These are phyloP conservation scores for Lycaon pictus DNA, from an alignment of 2,113 vertebrate species.

Conservation along the genomic window DNA sequence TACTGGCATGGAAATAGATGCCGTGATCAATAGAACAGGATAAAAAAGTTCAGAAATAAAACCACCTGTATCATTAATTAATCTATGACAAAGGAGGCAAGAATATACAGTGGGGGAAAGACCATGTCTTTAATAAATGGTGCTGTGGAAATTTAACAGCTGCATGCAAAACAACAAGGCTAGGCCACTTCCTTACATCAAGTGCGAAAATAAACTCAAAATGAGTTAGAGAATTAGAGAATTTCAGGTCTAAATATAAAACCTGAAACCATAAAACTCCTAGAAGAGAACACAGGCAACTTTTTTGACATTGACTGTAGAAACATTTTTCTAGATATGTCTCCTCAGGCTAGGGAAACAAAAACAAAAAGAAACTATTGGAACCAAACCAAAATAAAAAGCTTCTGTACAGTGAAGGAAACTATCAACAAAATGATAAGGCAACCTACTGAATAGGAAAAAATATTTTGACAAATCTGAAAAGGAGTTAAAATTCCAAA, in stretches of 20 bases:
- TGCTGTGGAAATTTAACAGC: not conserved
- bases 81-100: not conserved
- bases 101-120: not conserved
- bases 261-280: not conserved
- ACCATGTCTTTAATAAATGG: not conserved
- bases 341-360: not conserved
- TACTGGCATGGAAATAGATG: not conserved
- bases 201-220: not conserved
- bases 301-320: not conserved
- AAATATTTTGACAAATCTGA: not conserved
- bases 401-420: not conserved
- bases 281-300: not conserved
- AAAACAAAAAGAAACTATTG: not conserved
- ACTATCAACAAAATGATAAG: not conserved
- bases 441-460: not conserved
- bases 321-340: not conserved
- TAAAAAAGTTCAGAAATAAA: not conserved
- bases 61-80: not conserved
- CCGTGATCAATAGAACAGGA: not conserved
- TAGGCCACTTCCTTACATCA: not conserved
- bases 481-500: not conserved
- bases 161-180: not conserved
- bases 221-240: not conserved
- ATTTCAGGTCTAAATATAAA: not conserved
- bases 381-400: not conserved